Evolutionary conservation across 1,140 invertebrate species (phyloP).

Genomic region (Lordiphosa clarofinis): DNA sequence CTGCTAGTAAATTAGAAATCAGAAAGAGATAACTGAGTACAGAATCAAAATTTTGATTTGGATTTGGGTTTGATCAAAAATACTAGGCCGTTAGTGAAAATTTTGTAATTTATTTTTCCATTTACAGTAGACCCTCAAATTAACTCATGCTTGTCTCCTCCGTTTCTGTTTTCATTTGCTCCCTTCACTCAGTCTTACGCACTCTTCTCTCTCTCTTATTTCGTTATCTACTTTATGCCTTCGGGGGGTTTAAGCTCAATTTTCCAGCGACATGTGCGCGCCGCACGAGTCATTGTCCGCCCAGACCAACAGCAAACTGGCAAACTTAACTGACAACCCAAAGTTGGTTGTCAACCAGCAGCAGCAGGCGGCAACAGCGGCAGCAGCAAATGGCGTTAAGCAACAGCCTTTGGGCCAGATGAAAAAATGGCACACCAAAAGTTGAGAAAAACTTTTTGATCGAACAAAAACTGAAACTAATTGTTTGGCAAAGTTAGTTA

Average conservation of each 20-base stretch:
- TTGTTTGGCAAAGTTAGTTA: constrained; percentile 68
- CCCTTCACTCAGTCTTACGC: not conserved
- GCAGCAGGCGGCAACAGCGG: constrained; percentile 5
- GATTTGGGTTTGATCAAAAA: too few relatives aligned
- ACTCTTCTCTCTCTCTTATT: not conserved
- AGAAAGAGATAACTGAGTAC: too few relatives aligned
- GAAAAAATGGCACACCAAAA: constrained; percentile 15
- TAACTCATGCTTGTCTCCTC: not conserved
- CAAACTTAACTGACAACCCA: constrained; percentile 33
- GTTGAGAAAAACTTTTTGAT: not conserved
- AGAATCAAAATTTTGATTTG: too few relatives aligned
- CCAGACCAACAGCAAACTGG: not conserved
- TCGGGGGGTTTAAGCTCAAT: constrained; percentile 26
- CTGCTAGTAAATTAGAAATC: too few relatives aligned
- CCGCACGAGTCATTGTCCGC: constrained; percentile 14
- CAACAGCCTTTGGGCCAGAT: constrained; percentile 28
- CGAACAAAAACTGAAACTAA: constrained; percentile 52
- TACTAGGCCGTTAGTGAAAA: too few relatives aligned
- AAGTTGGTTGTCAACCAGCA: constrained; percentile 20
- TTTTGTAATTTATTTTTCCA: too few relatives aligned
- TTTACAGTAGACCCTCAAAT: not conserved
- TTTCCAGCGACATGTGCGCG: constrained; percentile 36
- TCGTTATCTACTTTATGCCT: constrained; percentile 3
- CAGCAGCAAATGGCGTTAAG: constrained; percentile 40
- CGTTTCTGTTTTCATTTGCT: not conserved